Base-by-base conservation (phyloP, 2,888 invertebrate genomes). In the Tortrix viridana region DNA sequence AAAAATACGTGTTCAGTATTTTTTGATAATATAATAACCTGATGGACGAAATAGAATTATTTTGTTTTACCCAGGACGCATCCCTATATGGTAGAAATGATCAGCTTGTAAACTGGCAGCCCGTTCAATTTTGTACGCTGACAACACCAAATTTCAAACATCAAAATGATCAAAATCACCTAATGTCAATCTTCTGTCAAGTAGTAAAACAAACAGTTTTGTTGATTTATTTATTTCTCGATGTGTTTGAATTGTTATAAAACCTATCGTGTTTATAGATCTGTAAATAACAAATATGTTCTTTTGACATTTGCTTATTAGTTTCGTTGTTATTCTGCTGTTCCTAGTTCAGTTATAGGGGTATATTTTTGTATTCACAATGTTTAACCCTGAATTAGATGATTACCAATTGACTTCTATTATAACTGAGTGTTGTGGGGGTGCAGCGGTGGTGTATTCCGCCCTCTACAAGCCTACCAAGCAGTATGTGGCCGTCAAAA, bases 401-500 rank as follows among this genome's bases (percentile, higher is more conserved):
- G 93, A 95, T 75, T 96, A 96, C 80, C 94, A 95, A 78, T 89
- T 94, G 67, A 94, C 95, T 84, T 94, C 95, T 53, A 93, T 95
- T 73, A 84, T 95, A 76, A 94, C 95, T 0, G 93, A 94, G 75
- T 95, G 96, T 76, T 95, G 94, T 80, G 95, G 95, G 73, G 95
- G 95, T 53, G 92, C 93, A 67, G 95, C 95, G 9, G 93, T 94
- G 2, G 95, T 96, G 20, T 95, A 95, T 77, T 93, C 96, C 53
- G 96, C 95, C 14, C 92, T 94, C 69, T 95, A 95, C 81, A 91
- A 93, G 67, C 93, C 94, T 7, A 94, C 93, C 56, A 93, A 94
- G 62, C 93, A 94, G 69, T 93, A 94, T 87, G 94, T 96, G 60
- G 95, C 96, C 3, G 87, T 96, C 37, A 96, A 96, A 78, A 94